Evolutionary conservation across 1,140 invertebrate species (phyloP).

Genomic region (Oncopodura yosiiana): DNA sequence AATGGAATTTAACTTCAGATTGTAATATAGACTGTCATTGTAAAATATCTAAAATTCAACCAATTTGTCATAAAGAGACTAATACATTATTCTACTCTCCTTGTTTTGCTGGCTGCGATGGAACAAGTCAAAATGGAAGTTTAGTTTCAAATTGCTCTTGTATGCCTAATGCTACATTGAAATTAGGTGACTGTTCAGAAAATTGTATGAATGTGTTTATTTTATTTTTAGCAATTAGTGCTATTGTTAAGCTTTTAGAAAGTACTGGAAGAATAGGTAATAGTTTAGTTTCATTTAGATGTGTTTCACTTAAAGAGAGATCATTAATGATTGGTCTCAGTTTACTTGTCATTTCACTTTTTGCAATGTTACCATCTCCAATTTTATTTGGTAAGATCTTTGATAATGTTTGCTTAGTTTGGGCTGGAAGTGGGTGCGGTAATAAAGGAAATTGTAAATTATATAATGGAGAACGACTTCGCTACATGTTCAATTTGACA

Average conservation of each 20-base stretch:
- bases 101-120: constrained; percentile 36
- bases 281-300: constrained; percentile 36
- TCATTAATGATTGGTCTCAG: constrained; percentile 37
- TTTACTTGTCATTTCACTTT: constrained; percentile 20
- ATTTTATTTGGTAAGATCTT: constrained; percentile 33
- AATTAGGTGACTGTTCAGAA: constrained; percentile 33
- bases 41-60: constrained; percentile 26
- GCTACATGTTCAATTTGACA: constrained; percentile 31
- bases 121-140: constrained; percentile 13
- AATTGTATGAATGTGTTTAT: constrained; percentile 35
- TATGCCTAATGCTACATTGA: constrained; percentile 15
- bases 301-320: constrained; percentile 38
- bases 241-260: constrained; percentile 36
- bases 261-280: constrained; percentile 37
- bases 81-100: constrained; percentile 34
- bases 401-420: constrained; percentile 30
- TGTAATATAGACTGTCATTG: constrained; percentile 37
- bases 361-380: constrained; percentile 28
- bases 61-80: constrained; percentile 34
- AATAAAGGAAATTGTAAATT: constrained; percentile 27
- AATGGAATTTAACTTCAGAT: constrained; percentile 15
- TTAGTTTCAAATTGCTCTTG: constrained; percentile 24
- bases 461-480: constrained; percentile 27
- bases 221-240: constrained; percentile 35
- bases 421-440: constrained; percentile 20